These are phyloP conservation scores for Oreochromis niloticus DNA, from an alignment of 2,113 vertebrate genomes.

Conservation along the genomic window DNA sequence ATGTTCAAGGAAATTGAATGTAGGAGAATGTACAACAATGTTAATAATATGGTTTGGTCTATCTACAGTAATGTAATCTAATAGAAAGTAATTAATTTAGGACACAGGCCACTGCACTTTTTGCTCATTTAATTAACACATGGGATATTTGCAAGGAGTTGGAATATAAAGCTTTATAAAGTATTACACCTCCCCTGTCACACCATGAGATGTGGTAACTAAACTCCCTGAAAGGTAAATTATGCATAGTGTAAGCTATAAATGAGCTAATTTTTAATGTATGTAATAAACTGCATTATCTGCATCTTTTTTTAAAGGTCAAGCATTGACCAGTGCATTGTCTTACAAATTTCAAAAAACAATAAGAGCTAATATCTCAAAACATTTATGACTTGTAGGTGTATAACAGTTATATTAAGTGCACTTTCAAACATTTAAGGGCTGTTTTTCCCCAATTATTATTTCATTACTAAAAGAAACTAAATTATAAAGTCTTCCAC, in stretches of 20 bases:
- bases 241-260: constrained; percentile 13
- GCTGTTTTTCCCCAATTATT: not conserved
- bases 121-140: constrained; percentile 78
- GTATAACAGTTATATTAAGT: not conserved
- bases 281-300: not conserved
- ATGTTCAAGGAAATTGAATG: constrained; percentile 80
- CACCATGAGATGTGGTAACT: constrained; percentile 30
- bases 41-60: constrained; percentile 73
- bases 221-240: constrained; percentile 42
- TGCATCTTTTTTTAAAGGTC: not conserved
- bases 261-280: not conserved
- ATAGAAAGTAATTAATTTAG: constrained; percentile 82
- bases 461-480: not conserved
- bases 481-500: not conserved
- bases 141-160: constrained; percentile 65
- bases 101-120: constrained; percentile 80
- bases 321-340: not conserved
- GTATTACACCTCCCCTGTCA: constrained; percentile 59
- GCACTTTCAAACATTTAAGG: not conserved
- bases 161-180: constrained; percentile 66
- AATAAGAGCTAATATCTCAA: not conserved
- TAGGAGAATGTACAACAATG: constrained; percentile 77
- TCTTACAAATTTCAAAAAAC: not conserved
- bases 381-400: not conserved
- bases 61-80: constrained; percentile 76